A percentile compares a stretch with the other conserved stretches of the same genome.
Evolutionary conservation across 2,113 vertebrate genomes (phyloP).

Genomic region (Amazona vittata): DNA sequence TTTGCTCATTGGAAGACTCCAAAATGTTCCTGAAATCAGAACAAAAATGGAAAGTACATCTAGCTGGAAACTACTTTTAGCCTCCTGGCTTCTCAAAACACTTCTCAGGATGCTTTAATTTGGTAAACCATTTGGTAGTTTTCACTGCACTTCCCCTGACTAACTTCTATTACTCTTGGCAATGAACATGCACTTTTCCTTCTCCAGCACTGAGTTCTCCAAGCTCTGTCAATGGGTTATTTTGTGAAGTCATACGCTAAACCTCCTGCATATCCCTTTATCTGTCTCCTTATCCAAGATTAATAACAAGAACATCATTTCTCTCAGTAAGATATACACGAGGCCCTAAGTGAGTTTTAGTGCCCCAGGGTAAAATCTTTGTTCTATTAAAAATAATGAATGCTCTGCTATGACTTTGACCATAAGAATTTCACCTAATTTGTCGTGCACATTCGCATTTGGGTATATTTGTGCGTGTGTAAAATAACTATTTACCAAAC

Average conservation of each 20-base stretch:
- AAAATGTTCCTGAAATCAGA: neutral
- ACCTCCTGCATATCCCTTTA: neutral
- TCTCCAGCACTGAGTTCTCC: neutral
- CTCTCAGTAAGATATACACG: neutral
- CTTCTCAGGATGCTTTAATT: neutral
- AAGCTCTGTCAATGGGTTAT: neutral
- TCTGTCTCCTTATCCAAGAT: neutral
- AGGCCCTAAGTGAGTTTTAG: neutral
- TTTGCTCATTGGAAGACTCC: neutral
- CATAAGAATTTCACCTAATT: neutral
- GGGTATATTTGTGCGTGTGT: neutral
- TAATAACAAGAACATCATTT: neutral
- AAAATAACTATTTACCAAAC: neutral
- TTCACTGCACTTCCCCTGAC: neutral
- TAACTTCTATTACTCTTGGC: neutral
- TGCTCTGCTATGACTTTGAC: neutral
- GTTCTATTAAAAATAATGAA: neutral
- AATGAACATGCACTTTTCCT: neutral
- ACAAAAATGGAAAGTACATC: neutral
- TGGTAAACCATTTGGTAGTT: neutral
- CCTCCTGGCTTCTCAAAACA: neutral
- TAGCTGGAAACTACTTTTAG: neutral
- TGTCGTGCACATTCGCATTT: neutral
- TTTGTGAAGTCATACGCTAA: neutral
- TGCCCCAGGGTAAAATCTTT: neutral